Base-by-base conservation (phyloP, 2,888 invertebrate genomes). In the Eretmocerus hayati region DNA sequence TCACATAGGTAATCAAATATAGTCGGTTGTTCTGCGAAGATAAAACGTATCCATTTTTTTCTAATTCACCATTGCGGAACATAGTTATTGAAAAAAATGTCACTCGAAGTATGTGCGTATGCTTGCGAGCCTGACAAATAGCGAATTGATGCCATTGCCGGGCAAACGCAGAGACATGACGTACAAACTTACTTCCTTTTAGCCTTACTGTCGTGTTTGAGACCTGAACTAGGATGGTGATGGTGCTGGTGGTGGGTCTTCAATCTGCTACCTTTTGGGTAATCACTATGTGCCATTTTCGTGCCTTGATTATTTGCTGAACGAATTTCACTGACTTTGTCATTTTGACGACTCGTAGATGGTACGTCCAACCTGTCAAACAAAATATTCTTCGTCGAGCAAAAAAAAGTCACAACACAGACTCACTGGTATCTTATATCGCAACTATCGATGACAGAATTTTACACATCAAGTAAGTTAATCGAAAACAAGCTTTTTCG, bases 181-280 rank as follows among this genome's bases (percentile, higher is more conserved):
- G 37, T 42, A 41, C 20, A 5, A 39, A 8, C 39, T 66, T 67
- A 69, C 63, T 68, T 69, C 63, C 65, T 63, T 61, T 69, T 69
- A 62, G 55, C 63, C 59, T 67, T 70, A 60, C 33, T 33, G n/a
- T 69, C 69, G 58, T 64, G 62, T 60, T 69, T 68, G 58, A 60
- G 58, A 58, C 54, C 59, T 57, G 61, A 56, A 48, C 58, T 62
- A 48, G 62, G 62, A 60, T 65, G 64, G 59, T 66, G 65, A 52
- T 63, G 60, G 47, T 45, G 62, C 59, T 64, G 64, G 37, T 52
- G 54, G 32, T 64, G 66, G 45, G 60, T 61, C 60, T 64, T 66
- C 61, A 61, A 56, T 58, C 65, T 58, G 59, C 55, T 59, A 58
- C 60, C 59, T 56, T 60, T 65, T 43, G 58, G 59, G 55, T 62